Percentiles rank a stretch among this genome's conserved stretches.
phyloP scores from a whole-genome alignment of 2,888 invertebrate species.

The Netelia fuscicornis region DNA sequence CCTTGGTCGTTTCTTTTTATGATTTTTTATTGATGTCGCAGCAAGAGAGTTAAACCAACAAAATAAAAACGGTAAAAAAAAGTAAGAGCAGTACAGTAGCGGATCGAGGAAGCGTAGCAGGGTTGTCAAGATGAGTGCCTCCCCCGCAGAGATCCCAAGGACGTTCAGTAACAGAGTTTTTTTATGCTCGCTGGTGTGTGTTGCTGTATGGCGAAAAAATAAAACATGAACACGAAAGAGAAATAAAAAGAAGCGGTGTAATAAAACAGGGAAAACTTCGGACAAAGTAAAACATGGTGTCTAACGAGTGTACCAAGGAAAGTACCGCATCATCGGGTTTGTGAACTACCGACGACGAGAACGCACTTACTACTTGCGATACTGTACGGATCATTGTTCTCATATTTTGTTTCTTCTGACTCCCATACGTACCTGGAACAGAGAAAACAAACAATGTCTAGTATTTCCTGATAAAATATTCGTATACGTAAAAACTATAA shows the following conservation, averaged over 20 bases:
- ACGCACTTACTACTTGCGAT: constrained; percentile 48
- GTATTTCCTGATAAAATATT: not conserved
- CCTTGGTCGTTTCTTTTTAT: not conserved
- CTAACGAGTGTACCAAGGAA: constrained; percentile 10
- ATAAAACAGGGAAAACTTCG: not conserved
- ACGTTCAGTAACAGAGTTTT: not conserved
- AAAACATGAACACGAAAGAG: constrained; percentile 1
- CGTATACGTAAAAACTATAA: constrained; percentile 3
- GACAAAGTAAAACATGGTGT: constrained; percentile 3
- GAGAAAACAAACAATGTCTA: constrained; percentile 52
- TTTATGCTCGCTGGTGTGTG: not conserved
- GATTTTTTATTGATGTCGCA: constrained; percentile 8
- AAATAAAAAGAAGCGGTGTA: constrained; percentile 24
- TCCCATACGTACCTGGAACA: constrained; percentile 74
- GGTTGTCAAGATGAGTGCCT: constrained; percentile 18
- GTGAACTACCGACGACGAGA: not conserved
- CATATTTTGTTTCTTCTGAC: constrained; percentile 15
- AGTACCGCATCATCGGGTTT: constrained; percentile 25
- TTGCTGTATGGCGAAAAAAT: not conserved
- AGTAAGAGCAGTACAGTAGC: constrained; percentile 4
- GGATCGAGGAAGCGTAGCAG: not conserved
- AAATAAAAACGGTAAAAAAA: constrained; percentile 2
- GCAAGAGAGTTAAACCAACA: constrained; percentile 15
- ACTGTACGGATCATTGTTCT: not conserved
- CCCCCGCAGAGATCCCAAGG: not conserved